Percentiles rank a stretch among this genome's conserved stretches.
phyloP scores from a whole-genome alignment of 2,113 vertebrate species.

The Paratilapia polleni region DNA sequence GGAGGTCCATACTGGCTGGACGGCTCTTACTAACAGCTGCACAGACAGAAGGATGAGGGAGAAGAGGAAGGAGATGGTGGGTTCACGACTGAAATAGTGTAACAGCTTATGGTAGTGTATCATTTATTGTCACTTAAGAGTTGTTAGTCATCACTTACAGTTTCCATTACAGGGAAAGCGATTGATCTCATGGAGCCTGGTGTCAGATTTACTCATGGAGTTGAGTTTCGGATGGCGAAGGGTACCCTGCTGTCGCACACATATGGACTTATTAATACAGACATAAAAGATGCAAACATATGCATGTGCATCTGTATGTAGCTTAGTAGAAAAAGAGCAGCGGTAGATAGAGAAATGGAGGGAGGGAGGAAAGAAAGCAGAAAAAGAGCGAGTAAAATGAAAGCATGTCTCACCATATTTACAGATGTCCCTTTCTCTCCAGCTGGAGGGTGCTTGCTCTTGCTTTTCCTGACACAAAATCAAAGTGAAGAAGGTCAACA shows the following conservation, averaged over 20 bases:
- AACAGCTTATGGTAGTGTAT: constrained; percentile 15
- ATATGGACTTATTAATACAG: constrained; percentile 12
- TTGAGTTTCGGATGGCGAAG: constrained; percentile 81
- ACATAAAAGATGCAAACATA: constrained; percentile 14
- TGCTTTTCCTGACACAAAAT: constrained; percentile 75
- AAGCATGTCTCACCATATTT: constrained; percentile 74
- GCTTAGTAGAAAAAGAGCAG: background rate
- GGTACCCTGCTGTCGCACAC: constrained; percentile 71
- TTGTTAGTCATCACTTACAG: constrained; percentile 71
- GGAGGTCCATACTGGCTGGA: constrained; percentile 83
- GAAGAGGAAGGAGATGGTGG: background rate
- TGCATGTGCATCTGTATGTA: constrained; percentile 9
- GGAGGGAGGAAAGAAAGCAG: background rate
- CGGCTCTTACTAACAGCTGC: constrained; percentile 78
- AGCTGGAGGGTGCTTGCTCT: constrained; percentile 77
- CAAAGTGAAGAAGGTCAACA: constrained; percentile 67
- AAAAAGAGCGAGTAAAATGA: constrained; percentile 17
- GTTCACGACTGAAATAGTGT: background rate
- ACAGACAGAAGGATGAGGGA: background rate
- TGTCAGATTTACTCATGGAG: constrained; percentile 86
- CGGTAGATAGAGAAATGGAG: background rate
- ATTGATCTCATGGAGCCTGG: constrained; percentile 82
- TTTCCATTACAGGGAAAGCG: constrained; percentile 80
- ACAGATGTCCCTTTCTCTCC: constrained; percentile 80
- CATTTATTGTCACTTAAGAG: constrained; percentile 25